phyloP scores from a whole-genome alignment of 92 coral and sea anemone genomes.

The Porites rus region DNA sequence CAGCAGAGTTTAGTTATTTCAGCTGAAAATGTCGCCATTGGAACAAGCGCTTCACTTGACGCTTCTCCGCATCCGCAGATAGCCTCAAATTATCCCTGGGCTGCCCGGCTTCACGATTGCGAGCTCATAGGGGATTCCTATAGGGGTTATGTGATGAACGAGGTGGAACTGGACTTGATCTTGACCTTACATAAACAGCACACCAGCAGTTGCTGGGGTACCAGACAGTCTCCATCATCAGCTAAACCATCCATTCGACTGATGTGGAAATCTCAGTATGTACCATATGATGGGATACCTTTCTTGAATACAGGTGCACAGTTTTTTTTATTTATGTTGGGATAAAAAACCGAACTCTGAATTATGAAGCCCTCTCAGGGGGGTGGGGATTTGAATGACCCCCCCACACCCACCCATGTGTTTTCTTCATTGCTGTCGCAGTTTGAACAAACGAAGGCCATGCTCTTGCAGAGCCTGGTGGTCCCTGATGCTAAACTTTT shows the following conservation, averaged over 20 bases:
- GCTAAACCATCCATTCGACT: conserved; percentile 97
- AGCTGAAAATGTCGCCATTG: conserved; percentile 40
- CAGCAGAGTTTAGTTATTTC: conserved; percentile 41
- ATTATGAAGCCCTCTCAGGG: no score
- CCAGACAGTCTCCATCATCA: conserved; percentile 97
- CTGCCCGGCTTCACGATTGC: conserved; percentile 90
- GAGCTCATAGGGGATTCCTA: conserved; percentile 98
- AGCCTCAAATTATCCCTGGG: conserved; percentile 94
- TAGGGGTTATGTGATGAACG: conserved; percentile 94
- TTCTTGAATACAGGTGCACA: conserved; percentile 95
- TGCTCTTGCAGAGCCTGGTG: no score
- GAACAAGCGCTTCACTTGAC: conserved; percentile 14
- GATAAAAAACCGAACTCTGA: no score
- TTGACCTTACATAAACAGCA: conserved; percentile 94
- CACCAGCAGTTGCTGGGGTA: conserved; percentile 97
- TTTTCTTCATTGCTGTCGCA: no score
- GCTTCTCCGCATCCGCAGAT: conserved; percentile 35
- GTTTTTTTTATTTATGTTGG: neutral
- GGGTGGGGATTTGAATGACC: no score
- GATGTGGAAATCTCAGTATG: conserved; percentile 99
- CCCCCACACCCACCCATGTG: no score
- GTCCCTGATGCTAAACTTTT: no score
- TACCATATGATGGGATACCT: conserved; percentile 99
- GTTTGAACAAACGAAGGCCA: no score
- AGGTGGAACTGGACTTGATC: conserved; percentile 92